Base-by-base conservation (phyloP, 2,797 vertebrate genomes). In the Paguma larvata region DNA sequence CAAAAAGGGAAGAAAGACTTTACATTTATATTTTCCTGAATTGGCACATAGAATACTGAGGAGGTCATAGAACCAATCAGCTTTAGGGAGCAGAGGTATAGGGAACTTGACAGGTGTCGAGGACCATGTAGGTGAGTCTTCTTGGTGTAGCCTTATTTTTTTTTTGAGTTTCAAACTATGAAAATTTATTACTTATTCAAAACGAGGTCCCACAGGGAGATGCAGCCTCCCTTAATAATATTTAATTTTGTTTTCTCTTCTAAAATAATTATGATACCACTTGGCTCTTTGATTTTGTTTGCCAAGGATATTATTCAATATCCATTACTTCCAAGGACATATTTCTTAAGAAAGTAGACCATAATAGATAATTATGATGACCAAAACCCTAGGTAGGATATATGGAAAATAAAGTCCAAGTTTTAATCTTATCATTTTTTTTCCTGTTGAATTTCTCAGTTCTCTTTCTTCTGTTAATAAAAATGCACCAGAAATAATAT, bases 341-440 rank as follows among this genome's bases (percentile, higher is more conserved):
- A 19, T 12, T 80, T 77, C 32, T 63, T 72, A 38, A 63, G 32
- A 77, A 94, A 89, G 34, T 2, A 86, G 63, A 56, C 23, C 19
- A 70, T 6, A 53, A 18, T 85, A 94, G 27, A 68, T 68, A 59
- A 44, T 89, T 34, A 38, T 89, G 25, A 13, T 77, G 41, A 23
- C 16, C 38, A 34, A 95, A 95, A 97, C 38, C 8, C 44, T 70
- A 56, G 3, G 2, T 78, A 11, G 13, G 16, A n/a, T 85, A 87
- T 87, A 89, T n/a, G 79, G 86, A 95, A 85, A 94, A 85, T 87
- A 51, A 91, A 93, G 32, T 86, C 5, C 25, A 89, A 41, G 25
- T 86, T 72, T 85, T 96, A 70, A 82, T 51, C 30, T 70, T 77
- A 25, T 30, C 27, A n/a, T 32, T 12, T 93, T 70, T 78, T 59